Base-by-base conservation (phyloP, 2,888 invertebrate species). In the Leptinotarsa peninsularis region DNA sequence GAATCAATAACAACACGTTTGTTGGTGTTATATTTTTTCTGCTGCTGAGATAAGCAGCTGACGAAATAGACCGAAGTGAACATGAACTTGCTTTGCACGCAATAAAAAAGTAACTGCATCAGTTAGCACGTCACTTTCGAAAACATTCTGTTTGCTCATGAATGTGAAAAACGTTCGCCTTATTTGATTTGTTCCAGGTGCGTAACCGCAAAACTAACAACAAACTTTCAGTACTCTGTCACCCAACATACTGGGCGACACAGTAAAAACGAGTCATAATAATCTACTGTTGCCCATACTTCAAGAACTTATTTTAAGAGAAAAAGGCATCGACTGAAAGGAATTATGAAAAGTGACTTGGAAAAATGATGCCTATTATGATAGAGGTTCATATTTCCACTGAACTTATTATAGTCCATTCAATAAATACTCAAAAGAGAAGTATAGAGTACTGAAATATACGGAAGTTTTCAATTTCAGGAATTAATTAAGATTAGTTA, bases 151-250 rank as follows among this genome's bases (percentile, higher is more conserved):
- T 58, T 58, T 15, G 23, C 13, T 23, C 23, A 23, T 13, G 58
- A 58, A 58, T 13, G 58, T 23, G 58, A 58, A 58, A 58, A 58
- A 58, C 23, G 58, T 58, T 58, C 58, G 14, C 23, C 58, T 21
- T 23, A 21, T 58, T 58, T 58, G 21, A 58, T 58, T 58, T 58
- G 58, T 23, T 58, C 58, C 58, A 58, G 58, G 58, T 58, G 58
- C 58, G 58, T 58, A 21, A 23, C 58, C 15, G 14, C 23, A 14
- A 14, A 58, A 14, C 58, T 15, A 23, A 14, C 13, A 58, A 21
- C 18, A 23, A 54, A 58, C 23, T 58, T 58, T 23, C 58, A 58
- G 21, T 58, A 58, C 18, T 54, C 18, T 43, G 43, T 3, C 43
- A 43, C 10, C 43, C 10, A 43, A 43, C 43, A 10, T 43, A 43